Base-by-base conservation (phyloP, 2,888 invertebrate species). In the Charanyca ferruginea region DNA sequence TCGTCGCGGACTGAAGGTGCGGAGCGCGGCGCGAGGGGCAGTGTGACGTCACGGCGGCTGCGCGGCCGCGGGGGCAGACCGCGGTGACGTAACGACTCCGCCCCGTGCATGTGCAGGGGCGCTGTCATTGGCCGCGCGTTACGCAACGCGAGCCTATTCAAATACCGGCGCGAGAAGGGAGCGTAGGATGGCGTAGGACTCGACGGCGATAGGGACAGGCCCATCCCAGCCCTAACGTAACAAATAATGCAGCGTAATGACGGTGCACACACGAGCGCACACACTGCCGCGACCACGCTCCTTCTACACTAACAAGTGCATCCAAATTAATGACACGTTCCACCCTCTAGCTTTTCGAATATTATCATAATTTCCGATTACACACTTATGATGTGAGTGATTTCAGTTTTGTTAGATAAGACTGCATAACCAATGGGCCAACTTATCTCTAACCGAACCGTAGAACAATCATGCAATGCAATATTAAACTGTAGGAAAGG, bases 31-130 rank as follows among this genome's bases (percentile, higher is more conserved):
- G 80, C 75, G 80, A 85, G 86, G 84, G 81, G 83, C 72, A 66
- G 76, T 80, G 92, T 95, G 95, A 95, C 95, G 95, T 95, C 95
- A 95, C 93, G 87, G 94, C 94, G 94, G 87, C 94, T 94, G 95
- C 94, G 94, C 93, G 93, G 85, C 89, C 84, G 86, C 90, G 90
- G 91, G 92, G 94, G 94, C 92, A 87, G 93, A 85, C 81, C 91
- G 89, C 87, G 83, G 92, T 95, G 95, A 95, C 95, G 95, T 94
- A 94, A 95, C 86, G 93, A 85, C 95, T 93, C 94, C 95, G 95
- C 95, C 95, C 94, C 91, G 90, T 94, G 93, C 93, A 94, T 93
- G 91, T 94, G 94, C 94, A 93, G 88, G 89, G 89, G 65, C 89
- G 91, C 94, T 91, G 94, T 93, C 94, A 95, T 95, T 95, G 95